Evolutionary conservation across 2,888 invertebrate genomes (phyloP).

Genomic region (Philereme transversata): DNA sequence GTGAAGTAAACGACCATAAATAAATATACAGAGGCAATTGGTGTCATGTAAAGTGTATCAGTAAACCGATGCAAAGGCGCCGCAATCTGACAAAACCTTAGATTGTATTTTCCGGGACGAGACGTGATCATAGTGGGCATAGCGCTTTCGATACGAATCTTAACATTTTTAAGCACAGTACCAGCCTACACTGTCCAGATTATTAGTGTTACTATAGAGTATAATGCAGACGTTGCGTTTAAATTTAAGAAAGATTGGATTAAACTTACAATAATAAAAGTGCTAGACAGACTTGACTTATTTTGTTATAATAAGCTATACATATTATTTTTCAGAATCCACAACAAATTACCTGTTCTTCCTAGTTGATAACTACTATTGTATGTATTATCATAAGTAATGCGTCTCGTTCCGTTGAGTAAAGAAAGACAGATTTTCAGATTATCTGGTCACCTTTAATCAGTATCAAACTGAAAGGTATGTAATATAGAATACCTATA

Average conservation of each 20-base stretch:
- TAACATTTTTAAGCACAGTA: background rate
- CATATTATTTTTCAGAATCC: no score
- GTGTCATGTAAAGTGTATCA: conserved; percentile 20
- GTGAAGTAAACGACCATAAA: background rate
- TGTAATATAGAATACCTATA: conserved; percentile 57
- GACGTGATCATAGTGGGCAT: conserved; percentile 19
- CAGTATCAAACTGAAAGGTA: conserved; percentile 59
- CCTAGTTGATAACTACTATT: no score
- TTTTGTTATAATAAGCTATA: no score
- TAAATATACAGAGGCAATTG: conserved; percentile 2
- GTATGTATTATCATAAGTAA: no score
- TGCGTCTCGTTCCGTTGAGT: conserved; percentile 17
- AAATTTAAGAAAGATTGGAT: no score
- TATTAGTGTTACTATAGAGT: no score
- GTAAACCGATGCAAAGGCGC: conserved; percentile 28
- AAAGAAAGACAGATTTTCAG: conserved; percentile 38
- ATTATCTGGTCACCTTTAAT: conserved; percentile 59
- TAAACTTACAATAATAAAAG: no score
- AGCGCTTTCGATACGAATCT: background rate
- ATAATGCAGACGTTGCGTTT: no score
- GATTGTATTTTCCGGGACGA: conserved; percentile 24
- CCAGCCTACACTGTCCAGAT: no score
- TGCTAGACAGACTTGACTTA: no score
- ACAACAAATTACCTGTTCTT: no score
- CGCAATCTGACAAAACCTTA: conserved; percentile 29